Conservation (phyloP, 92 coral and sea anemone species). For the Parazoanthus darwini region DNA sequence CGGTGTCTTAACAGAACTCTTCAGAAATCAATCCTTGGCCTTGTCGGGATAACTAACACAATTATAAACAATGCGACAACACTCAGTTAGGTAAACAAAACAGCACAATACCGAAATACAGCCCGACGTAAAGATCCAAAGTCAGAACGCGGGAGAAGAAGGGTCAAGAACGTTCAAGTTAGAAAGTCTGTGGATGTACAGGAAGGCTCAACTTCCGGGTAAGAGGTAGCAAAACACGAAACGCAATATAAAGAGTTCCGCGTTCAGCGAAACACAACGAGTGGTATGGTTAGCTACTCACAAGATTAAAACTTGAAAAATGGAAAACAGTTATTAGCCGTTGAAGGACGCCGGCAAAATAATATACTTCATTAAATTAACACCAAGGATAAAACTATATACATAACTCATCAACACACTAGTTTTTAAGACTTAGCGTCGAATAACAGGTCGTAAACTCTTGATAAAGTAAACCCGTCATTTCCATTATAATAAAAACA, state of each 20-base stretch:
- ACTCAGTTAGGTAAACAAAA: background rate
- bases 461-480: background rate
- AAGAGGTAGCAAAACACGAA: background rate
- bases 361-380: too few species aligned
- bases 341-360: too few species aligned
- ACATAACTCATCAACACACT: too few species aligned
- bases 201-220: background rate
- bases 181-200: background rate
- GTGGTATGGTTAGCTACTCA: background rate
- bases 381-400: too few species aligned
- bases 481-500: too few species aligned
- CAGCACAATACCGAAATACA: background rate
- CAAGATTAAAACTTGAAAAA: background rate
- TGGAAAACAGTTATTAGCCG: too few species aligned
- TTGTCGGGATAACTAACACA: slow-evolving; percentile 38
- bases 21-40: slow-evolving; percentile 80
- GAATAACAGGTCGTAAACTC: background rate
- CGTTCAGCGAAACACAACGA: background rate
- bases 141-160: background rate
- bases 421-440: background rate
- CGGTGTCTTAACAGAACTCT: slow-evolving; percentile 77
- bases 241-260: background rate
- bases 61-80: background rate
- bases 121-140: background rate
- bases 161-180: background rate